Conservation (phyloP, 2,113 vertebrate genomes). For the Mustela lutreola region DNA sequence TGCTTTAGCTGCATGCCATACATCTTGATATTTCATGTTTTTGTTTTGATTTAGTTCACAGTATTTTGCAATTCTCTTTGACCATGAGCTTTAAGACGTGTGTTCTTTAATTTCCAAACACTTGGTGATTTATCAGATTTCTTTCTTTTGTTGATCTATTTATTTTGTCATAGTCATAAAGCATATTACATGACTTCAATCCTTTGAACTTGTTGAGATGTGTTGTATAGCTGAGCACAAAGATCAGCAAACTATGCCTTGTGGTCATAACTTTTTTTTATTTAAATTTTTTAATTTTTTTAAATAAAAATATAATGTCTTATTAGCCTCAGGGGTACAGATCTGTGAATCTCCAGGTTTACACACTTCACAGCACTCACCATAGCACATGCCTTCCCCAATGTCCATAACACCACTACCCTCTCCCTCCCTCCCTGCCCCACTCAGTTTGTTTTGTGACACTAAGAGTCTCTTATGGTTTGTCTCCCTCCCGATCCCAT, state of each 20-base stretch:
- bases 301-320: no score
- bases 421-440: no score
- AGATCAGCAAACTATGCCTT: neutral
- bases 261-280: neutral
- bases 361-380: no score
- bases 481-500: no score
- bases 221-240: neutral
- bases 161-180: neutral
- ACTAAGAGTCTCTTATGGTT: no score
- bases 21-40: neutral
- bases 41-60: neutral
- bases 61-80: neutral
- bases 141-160: neutral
- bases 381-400: no score
- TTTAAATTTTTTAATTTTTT: no score
- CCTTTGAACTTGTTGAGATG: neutral
- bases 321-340: no score
- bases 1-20: neutral
- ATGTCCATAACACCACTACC: no score
- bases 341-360: no score
- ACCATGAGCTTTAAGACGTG: neutral
- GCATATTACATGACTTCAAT: neutral
- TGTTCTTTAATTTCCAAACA: neutral
- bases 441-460: no score
- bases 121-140: neutral